Base-by-base conservation (phyloP, 2,888 invertebrate genomes). In the Scaptodrosophila latifasciaeformis region DNA sequence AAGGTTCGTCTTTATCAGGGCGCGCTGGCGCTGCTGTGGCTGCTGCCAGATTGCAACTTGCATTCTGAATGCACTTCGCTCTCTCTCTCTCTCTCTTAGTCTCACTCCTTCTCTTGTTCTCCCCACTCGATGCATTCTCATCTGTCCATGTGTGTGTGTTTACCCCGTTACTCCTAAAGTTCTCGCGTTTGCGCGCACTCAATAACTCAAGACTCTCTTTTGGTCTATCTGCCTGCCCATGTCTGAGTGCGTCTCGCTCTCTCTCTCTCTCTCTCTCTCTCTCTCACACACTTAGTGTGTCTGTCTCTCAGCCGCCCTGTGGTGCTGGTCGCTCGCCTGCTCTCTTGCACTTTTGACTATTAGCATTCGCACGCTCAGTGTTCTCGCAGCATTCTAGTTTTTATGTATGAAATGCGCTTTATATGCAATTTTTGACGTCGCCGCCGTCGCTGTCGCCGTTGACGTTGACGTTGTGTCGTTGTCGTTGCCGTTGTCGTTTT, bases 1-100 rank as follows among this genome's bases (percentile, higher is more conserved):
- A n/a, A n/a, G n/a, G n/a, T 68, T 71, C 57, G 59, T 71, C 67
- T 80, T 76, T 76, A 76, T 76, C 81, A 76, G 74, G 64, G 75
- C 70, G 75, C 75, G 75, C 81, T 80, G 81, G 60, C 72, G 59
- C 66, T 66, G 65, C 62, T 53, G 69, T 62, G 54, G 54, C 44
- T 39, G 55, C 67, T 53, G 52, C 35, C 51, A 62, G 70, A 51
- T 72, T 62, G 37, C 37, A 34, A 34, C 34, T 13, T 34, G 68
- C 65, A 72, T 56, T 35, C 37, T 27, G 15, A 35, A 48, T 48
- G 10, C 17, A 35, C 15, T 49, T 62, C 56, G 35, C 57, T 45
- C 51, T 54, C 59, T 31, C 48, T 30, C 46, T 59, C 37, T 44
- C 42, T 24, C 39, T 31, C 53, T 59, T 60, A 30, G 47, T 59